phyloP scores from a whole-genome alignment of 2,113 vertebrate species.

The Orientallactaga bullata region DNA sequence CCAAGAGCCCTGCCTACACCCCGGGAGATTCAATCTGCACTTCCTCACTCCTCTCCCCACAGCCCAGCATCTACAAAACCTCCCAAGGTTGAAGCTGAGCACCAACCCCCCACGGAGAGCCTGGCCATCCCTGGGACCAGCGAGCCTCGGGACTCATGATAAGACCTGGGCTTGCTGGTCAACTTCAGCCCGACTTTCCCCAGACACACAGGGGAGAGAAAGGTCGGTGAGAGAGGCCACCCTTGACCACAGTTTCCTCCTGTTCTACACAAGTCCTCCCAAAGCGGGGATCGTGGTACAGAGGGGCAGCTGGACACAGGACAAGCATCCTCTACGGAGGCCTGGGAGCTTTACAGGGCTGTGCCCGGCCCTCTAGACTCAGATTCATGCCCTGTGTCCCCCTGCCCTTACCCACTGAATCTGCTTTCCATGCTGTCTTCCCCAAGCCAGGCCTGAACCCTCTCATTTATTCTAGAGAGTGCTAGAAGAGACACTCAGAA shows the following conservation, averaged over 20 bases:
- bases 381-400: fast-evolving
- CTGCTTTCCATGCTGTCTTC: neutral
- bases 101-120: neutral
- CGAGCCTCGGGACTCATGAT: neutral
- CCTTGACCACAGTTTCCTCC: conserved; percentile 24
- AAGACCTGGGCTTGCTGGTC: neutral
- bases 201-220: too few species aligned
- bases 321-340: neutral
- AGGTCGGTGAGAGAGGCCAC: neutral
- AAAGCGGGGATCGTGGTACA: neutral
- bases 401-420: too few species aligned
- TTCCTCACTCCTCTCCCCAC: neutral
- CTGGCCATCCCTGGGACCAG: neutral
- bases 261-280: conserved; percentile 30
- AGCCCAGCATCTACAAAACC: neutral
- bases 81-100: neutral
- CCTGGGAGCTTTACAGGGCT: fast-evolving
- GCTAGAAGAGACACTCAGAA: neutral
- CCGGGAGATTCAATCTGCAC: neutral
- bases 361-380: neutral
- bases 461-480: neutral
- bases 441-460: too few species aligned
- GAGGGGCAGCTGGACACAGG: neutral
- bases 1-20: neutral
- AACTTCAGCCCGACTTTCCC: neutral